Percentiles rank a stretch among this genome's conserved stretches.
Evolutionary conservation across 92 coral and sea anemone genomes (phyloP).

Genomic region (Diadumene lineata): DNA sequence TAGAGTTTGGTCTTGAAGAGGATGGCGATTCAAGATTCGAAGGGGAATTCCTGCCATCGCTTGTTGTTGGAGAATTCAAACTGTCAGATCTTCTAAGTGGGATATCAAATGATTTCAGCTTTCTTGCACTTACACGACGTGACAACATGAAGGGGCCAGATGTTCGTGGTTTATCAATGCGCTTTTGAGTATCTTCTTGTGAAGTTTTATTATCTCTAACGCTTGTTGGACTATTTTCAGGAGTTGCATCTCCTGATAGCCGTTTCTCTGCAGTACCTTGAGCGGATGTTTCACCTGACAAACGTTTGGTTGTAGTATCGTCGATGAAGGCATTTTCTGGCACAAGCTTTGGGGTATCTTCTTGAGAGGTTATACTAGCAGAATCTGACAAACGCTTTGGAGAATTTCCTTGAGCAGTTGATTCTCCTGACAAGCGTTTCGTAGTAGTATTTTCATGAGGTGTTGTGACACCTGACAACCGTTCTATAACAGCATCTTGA

Average conservation of each 20-base stretch:
- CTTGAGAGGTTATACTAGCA: no score
- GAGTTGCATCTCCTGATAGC: not conserved
- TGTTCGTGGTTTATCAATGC: not conserved
- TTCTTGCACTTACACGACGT: slow-evolving; percentile 24
- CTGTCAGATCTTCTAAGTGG: slow-evolving; percentile 20
- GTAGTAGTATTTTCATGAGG: no score
- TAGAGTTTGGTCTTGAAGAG: slow-evolving; percentile 31
- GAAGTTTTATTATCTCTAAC: no score
- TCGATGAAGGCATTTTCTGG: no score
- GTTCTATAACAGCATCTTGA: no score
- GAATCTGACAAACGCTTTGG: slow-evolving; percentile 27
- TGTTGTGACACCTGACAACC: no score
- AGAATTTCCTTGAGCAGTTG: no score
- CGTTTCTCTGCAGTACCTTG: not conserved
- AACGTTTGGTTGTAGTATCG: not conserved
- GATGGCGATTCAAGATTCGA: slow-evolving; percentile 5
- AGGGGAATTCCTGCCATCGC: not conserved
- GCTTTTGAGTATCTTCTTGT: not conserved
- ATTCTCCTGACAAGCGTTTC: no score
- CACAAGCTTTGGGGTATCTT: no score
- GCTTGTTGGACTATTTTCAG: no score
- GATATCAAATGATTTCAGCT: slow-evolving; percentile 19
- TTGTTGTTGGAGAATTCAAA: not conserved
- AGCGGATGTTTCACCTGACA: not conserved
- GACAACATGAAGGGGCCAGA: slow-evolving; percentile 24